A percentile compares a stretch with the other conserved stretches of the same genome.
These are phyloP conservation scores for Mylabris sibirica DNA, from an alignment of 2,888 invertebrate genomes.

Conservation along the genomic window DNA sequence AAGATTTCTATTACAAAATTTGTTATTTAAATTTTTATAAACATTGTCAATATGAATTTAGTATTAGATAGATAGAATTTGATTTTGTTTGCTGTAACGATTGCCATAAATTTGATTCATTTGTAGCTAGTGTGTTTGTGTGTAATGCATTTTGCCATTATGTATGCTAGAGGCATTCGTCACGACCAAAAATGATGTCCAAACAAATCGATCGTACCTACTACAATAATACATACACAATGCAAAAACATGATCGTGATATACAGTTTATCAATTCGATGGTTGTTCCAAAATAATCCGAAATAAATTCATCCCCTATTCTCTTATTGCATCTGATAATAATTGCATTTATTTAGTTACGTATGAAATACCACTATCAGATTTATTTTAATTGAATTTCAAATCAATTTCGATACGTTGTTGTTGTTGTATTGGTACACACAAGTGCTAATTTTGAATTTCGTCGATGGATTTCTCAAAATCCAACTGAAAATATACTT, in stretches of 20 bases:
- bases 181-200: slow-evolving; percentile 47
- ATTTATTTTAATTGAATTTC: slow-evolving; percentile 6
- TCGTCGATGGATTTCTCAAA: too few species aligned
- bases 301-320: neutral
- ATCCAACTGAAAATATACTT: too few species aligned
- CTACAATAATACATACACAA: neutral
- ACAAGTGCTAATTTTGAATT: too few species aligned
- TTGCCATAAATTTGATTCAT: slow-evolving; percentile 25
- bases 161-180: slow-evolving; percentile 39
- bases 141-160: slow-evolving; percentile 23
- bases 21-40: neutral
- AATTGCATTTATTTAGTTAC: neutral
- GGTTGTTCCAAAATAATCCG: slow-evolving; percentile 17
- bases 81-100: slow-evolving; percentile 23
- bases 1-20: neutral
- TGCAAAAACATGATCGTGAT: slow-evolving; percentile 44
- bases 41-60: neutral
- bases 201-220: slow-evolving; percentile 41
- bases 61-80: slow-evolving; percentile 15
- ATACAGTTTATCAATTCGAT: slow-evolving; percentile 47
- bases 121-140: neutral
- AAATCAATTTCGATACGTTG: neutral
- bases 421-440: too few species aligned
- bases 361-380: neutral
- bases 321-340: neutral